Evolutionary conservation across 2,797 vertebrate species (phyloP).

Genomic region (Enoplosus armatus): DNA sequence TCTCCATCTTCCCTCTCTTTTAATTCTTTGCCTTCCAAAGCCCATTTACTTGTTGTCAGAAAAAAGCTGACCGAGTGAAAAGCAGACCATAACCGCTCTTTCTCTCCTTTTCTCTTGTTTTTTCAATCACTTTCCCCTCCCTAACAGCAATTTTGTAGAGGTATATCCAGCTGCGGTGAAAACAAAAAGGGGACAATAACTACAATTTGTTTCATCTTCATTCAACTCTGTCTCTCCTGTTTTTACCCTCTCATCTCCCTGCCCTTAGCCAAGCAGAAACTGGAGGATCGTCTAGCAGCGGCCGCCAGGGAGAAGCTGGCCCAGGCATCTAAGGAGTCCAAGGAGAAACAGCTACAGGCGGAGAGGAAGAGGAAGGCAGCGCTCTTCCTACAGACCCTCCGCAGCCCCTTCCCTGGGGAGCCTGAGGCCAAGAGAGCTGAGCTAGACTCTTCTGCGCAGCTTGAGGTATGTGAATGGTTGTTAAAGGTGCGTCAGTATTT

Average conservation of each 20-base stretch:
- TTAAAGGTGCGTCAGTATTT: constrained; percentile 13
- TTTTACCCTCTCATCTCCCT: constrained; percentile 37
- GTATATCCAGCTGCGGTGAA: neutral
- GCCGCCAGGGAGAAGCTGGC: constrained; percentile 98
- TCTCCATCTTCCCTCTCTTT: neutral
- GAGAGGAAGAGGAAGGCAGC: constrained; percentile 98
- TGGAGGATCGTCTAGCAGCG: constrained; percentile 96
- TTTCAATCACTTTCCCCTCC: constrained; percentile 3
- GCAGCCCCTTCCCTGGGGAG: constrained; percentile 86
- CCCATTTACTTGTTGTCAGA: neutral
- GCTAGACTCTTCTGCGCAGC: constrained; percentile 80
- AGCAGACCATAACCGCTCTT: neutral
- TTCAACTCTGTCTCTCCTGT: constrained; percentile 37
- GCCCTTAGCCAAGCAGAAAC: constrained; percentile 93
- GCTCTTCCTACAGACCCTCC: constrained; percentile 94
- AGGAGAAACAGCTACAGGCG: constrained; percentile 98
- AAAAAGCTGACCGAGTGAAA: neutral
- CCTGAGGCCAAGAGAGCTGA: constrained; percentile 87
- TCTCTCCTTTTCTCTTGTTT: neutral
- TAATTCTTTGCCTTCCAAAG: constrained; percentile 5
- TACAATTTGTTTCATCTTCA: neutral
- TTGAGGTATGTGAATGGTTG: constrained; percentile 83
- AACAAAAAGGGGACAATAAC: constrained; percentile 7
- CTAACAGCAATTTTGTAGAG: neutral
- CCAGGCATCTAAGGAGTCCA: constrained; percentile 98